Conservation (phyloP, 2,888 invertebrate species). For the Peribatodes rhomboidaria region DNA sequence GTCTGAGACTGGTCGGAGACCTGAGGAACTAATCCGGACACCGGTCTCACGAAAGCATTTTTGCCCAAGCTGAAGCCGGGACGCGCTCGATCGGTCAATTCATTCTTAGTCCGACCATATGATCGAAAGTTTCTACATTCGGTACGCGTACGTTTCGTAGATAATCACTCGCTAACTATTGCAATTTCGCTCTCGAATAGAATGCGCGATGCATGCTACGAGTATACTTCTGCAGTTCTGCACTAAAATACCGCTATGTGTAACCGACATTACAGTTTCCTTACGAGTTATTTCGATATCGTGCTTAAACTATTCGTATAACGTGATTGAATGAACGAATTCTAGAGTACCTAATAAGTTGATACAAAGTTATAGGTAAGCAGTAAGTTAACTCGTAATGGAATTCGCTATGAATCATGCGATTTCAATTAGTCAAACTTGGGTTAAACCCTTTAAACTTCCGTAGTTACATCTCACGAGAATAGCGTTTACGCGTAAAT, state of each 20-base stretch:
- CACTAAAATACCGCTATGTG: not conserved
- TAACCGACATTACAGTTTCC: not conserved
- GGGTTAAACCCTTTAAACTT: not conserved
- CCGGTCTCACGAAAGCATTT: too few species aligned
- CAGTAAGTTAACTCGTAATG: not conserved
- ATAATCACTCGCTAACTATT: not conserved
- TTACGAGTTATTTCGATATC: not conserved
- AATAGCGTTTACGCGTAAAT: constrained; percentile 3
- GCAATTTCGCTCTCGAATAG: not conserved
- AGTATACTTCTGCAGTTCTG: too few species aligned
- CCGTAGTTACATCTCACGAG: constrained; percentile 8
- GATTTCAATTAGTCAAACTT: not conserved
- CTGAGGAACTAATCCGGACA: too few species aligned
- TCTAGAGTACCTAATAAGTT: too few species aligned
- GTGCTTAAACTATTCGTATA: not conserved
- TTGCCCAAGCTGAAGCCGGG: too few species aligned
- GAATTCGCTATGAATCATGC: constrained; percentile 4
- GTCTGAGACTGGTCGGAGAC: too few species aligned
- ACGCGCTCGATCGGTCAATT: too few species aligned
- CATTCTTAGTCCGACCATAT: too few species aligned
- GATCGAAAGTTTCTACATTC: not conserved
- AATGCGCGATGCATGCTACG: not conserved
- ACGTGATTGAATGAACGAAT: not conserved
- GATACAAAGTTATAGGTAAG: too few species aligned
- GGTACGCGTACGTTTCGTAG: not conserved